A percentile compares a stretch with the other conserved stretches of the same genome.
Evolutionary conservation across 2,888 invertebrate species (phyloP).

Genomic region (Leistus spinibarbis): DNA sequence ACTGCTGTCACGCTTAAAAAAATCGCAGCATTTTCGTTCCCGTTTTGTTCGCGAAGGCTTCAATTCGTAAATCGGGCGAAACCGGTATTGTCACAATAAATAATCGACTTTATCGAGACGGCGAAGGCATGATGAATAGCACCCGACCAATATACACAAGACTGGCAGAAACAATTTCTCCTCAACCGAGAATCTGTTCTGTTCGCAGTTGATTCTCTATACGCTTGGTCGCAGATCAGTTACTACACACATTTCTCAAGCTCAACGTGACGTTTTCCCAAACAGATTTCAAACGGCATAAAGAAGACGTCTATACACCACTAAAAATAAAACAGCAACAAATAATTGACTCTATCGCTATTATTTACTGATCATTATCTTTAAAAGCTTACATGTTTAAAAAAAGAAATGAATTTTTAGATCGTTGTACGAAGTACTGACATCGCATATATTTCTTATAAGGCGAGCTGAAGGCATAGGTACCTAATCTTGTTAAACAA

Average conservation of each 20-base stretch:
- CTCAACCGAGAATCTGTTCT: background rate
- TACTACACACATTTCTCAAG: background rate
- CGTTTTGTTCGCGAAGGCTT: background rate
- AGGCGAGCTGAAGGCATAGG: too few species aligned
- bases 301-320: background rate
- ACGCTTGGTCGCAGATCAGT: background rate
- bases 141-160: background rate
- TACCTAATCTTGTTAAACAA: too few species aligned
- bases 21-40: background rate
- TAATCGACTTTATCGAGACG: slow-evolving; percentile 19
- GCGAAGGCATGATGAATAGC: slow-evolving; percentile 17
- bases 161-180: slow-evolving; percentile 26
- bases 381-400: too few species aligned
- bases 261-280: background rate
- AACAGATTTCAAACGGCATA: background rate
- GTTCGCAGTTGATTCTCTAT: background rate
- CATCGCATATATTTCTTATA: too few species aligned
- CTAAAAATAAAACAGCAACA: too few species aligned
- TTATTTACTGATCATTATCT: too few species aligned
- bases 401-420: too few species aligned
- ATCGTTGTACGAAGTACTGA: too few species aligned
- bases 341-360: too few species aligned
- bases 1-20: background rate
- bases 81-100: slow-evolving; percentile 25
- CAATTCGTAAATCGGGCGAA: background rate